Base-by-base conservation (phyloP, 2,797 vertebrate genomes). In the Babyrousa celebensis region DNA sequence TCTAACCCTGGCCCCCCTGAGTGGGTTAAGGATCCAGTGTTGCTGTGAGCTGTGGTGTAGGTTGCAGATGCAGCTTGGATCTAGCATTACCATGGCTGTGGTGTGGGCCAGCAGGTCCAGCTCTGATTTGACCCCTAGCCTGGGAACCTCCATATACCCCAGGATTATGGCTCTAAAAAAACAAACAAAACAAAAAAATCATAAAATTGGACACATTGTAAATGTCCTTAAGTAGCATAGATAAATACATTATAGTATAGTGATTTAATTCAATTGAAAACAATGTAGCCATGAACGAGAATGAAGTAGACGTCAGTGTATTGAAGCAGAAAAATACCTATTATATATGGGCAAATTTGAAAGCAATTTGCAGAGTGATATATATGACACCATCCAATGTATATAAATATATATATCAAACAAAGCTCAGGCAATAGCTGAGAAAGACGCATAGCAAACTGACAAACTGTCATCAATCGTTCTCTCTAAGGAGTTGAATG, bases 221-320 rank as follows among this genome's bases (percentile, higher is more conserved):
- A 95, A 89, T 56, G n/a, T 25, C 23, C 72, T 65, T 75, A 92
- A 70, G 68, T 65, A 85, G n/a, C 5, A 85, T n/a, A 92, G 32
- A 88, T 74, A 75, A 36, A 75, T 40, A 40, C 5, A 71, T 18
- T 91, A 29, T 10, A 48, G 1, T 67, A 6, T 85, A 89, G 40
- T 83, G 52, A 85, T 27, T 96, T 29, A 65, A 85, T 27, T 96
- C 32, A 65, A 32, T 29, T 62, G 23, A 52, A 74, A 92, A 71
- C 7, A 54, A 23, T 17, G 5, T 8, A 75, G 23, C 14, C 60
- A 32, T n/a, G 11, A 74, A 54, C 0, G 67, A 87, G 23, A 75
- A 72, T 7, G 18, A 82, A 40, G 48, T 7, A 27, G 48, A 80
- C 12, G 0, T 68, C 12, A 9, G 7, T 48, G 1, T 32, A 48